phyloP scores from a whole-genome alignment of 2,797 vertebrate genomes.

The Sternarchorhynchus goeldii region DNA sequence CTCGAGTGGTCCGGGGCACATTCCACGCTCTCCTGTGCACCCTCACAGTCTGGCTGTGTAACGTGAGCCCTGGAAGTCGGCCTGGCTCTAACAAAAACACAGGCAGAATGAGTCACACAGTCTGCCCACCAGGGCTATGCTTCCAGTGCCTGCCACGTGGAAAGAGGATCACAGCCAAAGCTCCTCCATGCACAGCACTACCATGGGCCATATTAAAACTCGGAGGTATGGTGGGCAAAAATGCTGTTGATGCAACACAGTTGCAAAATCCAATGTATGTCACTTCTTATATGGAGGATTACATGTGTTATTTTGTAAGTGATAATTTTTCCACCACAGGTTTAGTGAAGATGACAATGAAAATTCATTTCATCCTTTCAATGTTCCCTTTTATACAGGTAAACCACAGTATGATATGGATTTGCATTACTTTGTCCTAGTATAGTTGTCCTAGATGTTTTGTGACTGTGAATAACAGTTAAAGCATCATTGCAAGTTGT shows the following conservation, averaged over 20 bases:
- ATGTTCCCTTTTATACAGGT: too few species aligned
- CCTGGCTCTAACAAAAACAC: slow-evolving; percentile 44
- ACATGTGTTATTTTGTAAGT: too few species aligned
- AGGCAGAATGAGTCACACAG: slow-evolving; percentile 48
- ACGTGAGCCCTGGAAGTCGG: slow-evolving; percentile 47
- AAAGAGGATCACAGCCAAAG: slow-evolving; percentile 73
- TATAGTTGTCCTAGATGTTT: too few species aligned
- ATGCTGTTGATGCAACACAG: slow-evolving; percentile 1
- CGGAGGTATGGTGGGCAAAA: slow-evolving; percentile 53
- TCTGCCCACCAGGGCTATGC: slow-evolving; percentile 52
- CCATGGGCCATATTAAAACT: slow-evolving; percentile 61
- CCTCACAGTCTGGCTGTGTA: slow-evolving; percentile 32
- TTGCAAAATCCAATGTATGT: too few species aligned
- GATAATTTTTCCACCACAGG: too few species aligned
- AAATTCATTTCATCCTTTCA: too few species aligned
- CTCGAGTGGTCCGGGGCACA: slow-evolving; percentile 2
- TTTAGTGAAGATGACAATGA: too few species aligned
- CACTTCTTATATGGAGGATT: too few species aligned
- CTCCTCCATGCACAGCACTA: slow-evolving; percentile 68
- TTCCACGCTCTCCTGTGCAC: slow-evolving; percentile 17
- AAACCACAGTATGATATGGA: too few species aligned
- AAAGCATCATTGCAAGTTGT: too few species aligned
- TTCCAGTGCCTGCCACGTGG: slow-evolving; percentile 76
- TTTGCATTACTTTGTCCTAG: too few species aligned
- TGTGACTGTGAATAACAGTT: too few species aligned